Base-by-base conservation (phyloP, 2,888 invertebrate species). In the Archips xylosteana region DNA sequence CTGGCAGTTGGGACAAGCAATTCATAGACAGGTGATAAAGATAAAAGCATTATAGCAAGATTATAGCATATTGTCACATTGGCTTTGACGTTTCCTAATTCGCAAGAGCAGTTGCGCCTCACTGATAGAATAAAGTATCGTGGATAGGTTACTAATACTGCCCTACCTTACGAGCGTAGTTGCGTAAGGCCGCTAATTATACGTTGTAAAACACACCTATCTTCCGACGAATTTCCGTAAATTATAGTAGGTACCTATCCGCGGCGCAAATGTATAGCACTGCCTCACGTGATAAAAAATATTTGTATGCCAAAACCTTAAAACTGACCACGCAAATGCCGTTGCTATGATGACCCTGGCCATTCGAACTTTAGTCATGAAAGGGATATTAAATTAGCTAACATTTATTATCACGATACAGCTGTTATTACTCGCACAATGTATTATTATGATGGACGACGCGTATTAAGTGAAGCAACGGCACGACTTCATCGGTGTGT, bases 401-500 rank as follows among this genome's bases (percentile, higher is more conserved):
- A 42, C 57, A 57, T 70, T 70, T 69, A 69, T 47, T 62, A 70
- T 47, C 23, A 59, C 39, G 36, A 59, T 64, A 71, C 70, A 71
- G 39, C 59, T 71, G 64, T 71, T 59, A 70, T 64, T 64, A 59
- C 15, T 57, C 32, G 23, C 12, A 57, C 57, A 57, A 32, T 15
- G 45, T 63, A 64, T 71, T 71, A 65, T 71, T 71, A 71, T 71
- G 70, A 71, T 65, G 70, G 39, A 71, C 70, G 57, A 57, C 57
- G 70, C 64, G 57, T 23, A 34, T 70, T 51, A 70, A 62, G 70
- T 59, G 36, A 65, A 57, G 59, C 59, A 64, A 71, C 49, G 49
- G 42, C 71, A 71, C 71, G 71, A 71, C 42, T 66, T 42, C 51
- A 59, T 71, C 64, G 64, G 64, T 47, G 70, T 70, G 70, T 70